A percentile compares a stretch with the other conserved stretches of the same genome.
Evolutionary conservation across 2,888 invertebrate genomes (phyloP).

Genomic region (Mythimna pallens): DNA sequence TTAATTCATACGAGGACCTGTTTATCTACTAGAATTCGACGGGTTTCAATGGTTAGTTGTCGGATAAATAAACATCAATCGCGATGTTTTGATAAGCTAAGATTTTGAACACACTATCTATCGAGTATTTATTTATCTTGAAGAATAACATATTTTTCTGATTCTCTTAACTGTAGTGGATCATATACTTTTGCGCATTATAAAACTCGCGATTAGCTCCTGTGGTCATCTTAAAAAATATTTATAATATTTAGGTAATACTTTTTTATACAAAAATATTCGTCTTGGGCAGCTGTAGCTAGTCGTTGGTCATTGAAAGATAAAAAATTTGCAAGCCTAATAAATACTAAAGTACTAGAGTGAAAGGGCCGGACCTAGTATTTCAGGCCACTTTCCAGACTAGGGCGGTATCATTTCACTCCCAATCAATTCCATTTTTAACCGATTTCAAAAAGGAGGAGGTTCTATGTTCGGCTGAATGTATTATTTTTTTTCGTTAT

Average conservation of each 20-base stretch:
- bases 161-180: no score
- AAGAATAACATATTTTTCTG: no score
- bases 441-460: no score
- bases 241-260: background rate
- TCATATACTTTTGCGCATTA: no score
- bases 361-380: background rate
- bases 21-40: constrained; percentile 22
- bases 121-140: no score
- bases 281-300: no score
- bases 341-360: background rate
- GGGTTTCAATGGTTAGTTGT: constrained; percentile 1
- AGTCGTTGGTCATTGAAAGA: no score
- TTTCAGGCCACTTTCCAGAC: background rate
- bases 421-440: background rate
- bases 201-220: no score
- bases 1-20: constrained; percentile 11
- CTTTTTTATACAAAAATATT: background rate
- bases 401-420: background rate
- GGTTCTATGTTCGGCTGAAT: no score
- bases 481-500: no score
- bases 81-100: background rate
- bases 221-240: no score
- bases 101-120: no score
- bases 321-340: background rate
- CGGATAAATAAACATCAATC: background rate